Percentiles rank a stretch among this genome's conserved stretches.
These are phyloP conservation scores for Kuschelorhynchus macadamiae DNA, from an alignment of 2,888 invertebrate genomes.

Conservation along the genomic window DNA sequence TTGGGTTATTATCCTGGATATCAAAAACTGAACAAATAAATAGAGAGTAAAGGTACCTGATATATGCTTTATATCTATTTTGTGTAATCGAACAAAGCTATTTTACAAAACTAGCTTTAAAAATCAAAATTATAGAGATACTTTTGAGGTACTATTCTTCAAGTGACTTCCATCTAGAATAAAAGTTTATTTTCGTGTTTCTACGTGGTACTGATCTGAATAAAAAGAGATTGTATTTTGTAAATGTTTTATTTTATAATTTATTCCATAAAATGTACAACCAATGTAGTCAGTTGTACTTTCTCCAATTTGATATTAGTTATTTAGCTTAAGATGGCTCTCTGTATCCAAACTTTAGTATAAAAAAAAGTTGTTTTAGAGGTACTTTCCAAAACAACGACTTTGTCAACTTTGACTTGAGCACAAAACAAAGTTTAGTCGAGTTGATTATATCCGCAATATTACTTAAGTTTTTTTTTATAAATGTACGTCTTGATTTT, in stretches of 20 bases:
- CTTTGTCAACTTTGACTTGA: conserved; percentile 50
- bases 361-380: conserved; percentile 50
- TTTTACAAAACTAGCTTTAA: conserved; percentile 23
- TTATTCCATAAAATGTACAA: conserved; percentile 51
- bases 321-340: conserved; percentile 64
- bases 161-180: conserved; percentile 37
- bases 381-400: conserved; percentile 58
- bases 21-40: conserved; percentile 53
- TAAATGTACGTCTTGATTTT: conserved; percentile 64
- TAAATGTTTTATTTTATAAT: conserved; percentile 53
- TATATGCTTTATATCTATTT: conserved; percentile 65
- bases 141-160: conserved; percentile 60
- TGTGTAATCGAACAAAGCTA: conserved; percentile 46
- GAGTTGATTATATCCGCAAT: conserved; percentile 59
- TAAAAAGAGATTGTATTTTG: conserved; percentile 55
- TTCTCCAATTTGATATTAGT: conserved; percentile 61
- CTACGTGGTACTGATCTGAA: conserved; percentile 62
- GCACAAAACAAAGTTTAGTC: conserved; percentile 28
- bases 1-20: conserved; percentile 51
- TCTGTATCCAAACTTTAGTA: conserved; percentile 64
- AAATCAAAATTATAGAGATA: conserved; percentile 13
- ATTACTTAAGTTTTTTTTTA: conserved; percentile 64
- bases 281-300: conserved; percentile 58
- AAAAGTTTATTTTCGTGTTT: conserved; percentile 44
- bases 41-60: conserved; percentile 66